Conservation (phyloP, 2,113 vertebrate genomes). For the Poeciliopsis occidentalis region DNA sequence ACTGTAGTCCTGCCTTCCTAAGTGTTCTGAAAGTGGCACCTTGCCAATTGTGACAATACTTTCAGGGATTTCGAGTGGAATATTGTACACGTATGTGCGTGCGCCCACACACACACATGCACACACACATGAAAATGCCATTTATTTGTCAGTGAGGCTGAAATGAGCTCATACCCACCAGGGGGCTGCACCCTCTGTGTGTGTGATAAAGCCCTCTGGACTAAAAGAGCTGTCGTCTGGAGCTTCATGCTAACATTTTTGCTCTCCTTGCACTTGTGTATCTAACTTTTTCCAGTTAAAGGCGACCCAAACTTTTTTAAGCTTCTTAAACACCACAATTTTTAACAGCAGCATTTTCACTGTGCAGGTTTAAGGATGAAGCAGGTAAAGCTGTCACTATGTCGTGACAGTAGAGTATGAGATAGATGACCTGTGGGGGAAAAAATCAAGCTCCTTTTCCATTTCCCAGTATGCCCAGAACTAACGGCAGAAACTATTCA, state of each 20-base stretch:
- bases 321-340: background rate
- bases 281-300: too few species aligned
- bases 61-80: conserved; percentile 49
- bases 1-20: conserved; percentile 56
- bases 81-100: background rate
- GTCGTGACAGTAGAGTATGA: too few species aligned
- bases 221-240: background rate
- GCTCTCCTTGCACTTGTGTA: too few species aligned
- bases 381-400: too few species aligned
- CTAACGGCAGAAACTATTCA: too few species aligned
- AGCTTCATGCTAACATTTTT: background rate
- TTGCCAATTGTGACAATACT: conserved; percentile 68
- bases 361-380: background rate
- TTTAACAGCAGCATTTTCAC: background rate
- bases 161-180: conserved; percentile 66
- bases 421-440: too few species aligned
- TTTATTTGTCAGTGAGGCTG: conserved; percentile 65
- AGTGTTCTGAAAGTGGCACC: conserved; percentile 53
- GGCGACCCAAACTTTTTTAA: background rate
- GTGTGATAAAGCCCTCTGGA: conserved; percentile 55
- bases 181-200: conserved; percentile 47
- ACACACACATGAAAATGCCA: conserved; percentile 40
- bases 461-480: too few species aligned
- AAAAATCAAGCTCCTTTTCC: too few species aligned
- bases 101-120: background rate